Evolutionary conservation across 2,113 vertebrate species (phyloP).

Genomic region (Glaucidium brasilianum): DNA sequence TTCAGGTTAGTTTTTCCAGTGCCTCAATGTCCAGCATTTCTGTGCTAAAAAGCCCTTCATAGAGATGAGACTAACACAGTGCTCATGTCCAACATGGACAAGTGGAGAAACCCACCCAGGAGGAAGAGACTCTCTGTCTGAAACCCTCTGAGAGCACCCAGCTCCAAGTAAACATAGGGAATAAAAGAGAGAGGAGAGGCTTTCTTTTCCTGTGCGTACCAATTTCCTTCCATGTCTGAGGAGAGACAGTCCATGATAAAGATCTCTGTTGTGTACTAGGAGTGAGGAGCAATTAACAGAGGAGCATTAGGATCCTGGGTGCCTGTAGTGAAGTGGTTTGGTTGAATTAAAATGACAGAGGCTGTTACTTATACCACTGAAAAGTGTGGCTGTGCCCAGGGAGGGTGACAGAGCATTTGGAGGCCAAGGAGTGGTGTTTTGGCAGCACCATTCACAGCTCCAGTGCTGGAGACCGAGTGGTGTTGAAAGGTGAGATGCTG

Average conservation of each 20-base stretch:
- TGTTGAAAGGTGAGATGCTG: not conserved
- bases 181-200: not conserved
- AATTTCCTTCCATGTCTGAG: not conserved
- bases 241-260: not conserved
- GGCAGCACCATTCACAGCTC: not conserved
- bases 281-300: not conserved
- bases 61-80: not conserved
- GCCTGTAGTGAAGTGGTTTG: not conserved
- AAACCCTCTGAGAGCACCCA: not conserved
- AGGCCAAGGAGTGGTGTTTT: not conserved
- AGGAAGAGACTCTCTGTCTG: not conserved
- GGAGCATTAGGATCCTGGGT: not conserved
- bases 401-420: accelerated
- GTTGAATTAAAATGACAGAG: not conserved
- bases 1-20: not conserved
- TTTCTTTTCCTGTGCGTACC: not conserved
- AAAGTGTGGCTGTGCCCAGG: not conserved
- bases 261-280: not conserved
- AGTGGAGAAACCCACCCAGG: not conserved
- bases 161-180: not conserved
- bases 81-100: not conserved
- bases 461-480: not conserved
- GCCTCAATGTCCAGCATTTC: not conserved
- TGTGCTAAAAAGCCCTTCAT: slow-evolving; percentile 47
- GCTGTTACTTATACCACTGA: not conserved